Evolutionary conservation across 2,888 invertebrate genomes (phyloP).

Genomic region (Temnothorax unifasciatus): DNA sequence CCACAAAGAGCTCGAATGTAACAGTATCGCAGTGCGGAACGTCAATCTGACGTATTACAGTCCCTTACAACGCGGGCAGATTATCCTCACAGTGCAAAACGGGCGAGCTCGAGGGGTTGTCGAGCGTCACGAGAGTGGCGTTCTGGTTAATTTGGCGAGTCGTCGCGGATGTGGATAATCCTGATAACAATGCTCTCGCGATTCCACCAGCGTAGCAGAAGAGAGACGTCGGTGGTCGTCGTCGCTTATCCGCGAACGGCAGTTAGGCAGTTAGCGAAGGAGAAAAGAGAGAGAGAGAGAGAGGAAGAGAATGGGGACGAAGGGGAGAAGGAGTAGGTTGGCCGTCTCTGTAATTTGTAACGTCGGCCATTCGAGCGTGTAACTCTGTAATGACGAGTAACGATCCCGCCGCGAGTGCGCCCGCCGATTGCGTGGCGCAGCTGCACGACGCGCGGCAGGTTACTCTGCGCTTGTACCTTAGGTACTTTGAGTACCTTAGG

Average conservation of each 20-base stretch:
- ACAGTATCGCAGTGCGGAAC: constrained; percentile 20
- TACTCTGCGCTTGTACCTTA: constrained; percentile 34
- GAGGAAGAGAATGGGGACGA: too few species aligned
- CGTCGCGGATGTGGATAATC: constrained; percentile 51
- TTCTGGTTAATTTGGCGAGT: constrained; percentile 48
- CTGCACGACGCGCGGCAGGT: constrained; percentile 52
- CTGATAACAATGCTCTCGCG: constrained; percentile 58
- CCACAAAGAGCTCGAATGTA: constrained; percentile 26
- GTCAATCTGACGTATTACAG: constrained; percentile 18
- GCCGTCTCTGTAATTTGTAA: constrained; percentile 83
- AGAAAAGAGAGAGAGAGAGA: not conserved
- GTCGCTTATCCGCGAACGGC: constrained; percentile 35
- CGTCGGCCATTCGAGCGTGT: constrained; percentile 83
- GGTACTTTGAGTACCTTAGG: constrained; percentile 10
- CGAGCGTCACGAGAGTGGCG: constrained; percentile 38
- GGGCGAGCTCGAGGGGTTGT: constrained; percentile 7
- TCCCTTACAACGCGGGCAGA: constrained; percentile 11
- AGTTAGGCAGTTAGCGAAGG: constrained; percentile 12
- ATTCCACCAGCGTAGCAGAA: too few species aligned
- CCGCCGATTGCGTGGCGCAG: constrained; percentile 56
- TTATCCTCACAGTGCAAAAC: constrained; percentile 24
- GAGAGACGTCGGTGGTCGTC: constrained; percentile 22
- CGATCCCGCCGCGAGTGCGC: constrained; percentile 78
- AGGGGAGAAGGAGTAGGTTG: constrained; percentile 70
- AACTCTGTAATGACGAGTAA: constrained; percentile 84